Evolutionary conservation across 2,888 invertebrate genomes (phyloP), one percentile per base, ranked within the genome.

Genomic region (Salticus scenicus): DNA sequence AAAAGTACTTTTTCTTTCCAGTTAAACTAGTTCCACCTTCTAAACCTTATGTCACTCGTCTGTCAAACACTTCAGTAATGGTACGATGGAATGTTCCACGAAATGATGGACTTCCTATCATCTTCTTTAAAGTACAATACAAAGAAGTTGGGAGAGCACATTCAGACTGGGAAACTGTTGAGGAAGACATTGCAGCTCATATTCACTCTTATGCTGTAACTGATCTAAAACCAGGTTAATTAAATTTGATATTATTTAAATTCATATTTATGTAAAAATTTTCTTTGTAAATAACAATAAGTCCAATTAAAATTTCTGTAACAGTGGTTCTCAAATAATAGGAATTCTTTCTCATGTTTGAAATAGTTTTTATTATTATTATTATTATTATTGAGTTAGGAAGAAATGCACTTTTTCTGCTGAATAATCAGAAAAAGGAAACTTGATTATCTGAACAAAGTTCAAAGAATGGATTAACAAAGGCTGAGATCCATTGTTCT

Each of bases 11-110:
- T 4, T 10, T 7, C 10, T 37, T 37, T 37, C 37, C 91, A 94
- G 94, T 93, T 75, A 93, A 94, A 30, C 93, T 98, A 94, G 94
- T 97, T 71, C 97, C 97, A 0, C 98, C 98, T 0, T 95, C 95
- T 0, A 94, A 94, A 27, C 98, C 98, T 0, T 95, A 95, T 89
- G 95, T 98, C 57, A 96, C 96, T 0, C 93, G 97, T 30, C 92
- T 97, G 72, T 95, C 96, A 0, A 97, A 98, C 89, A 94, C 96
- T 66, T 96, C 97, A 12, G 98, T 98, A 0, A 97, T 97, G 95
- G 95, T 98, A 14, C 94, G 96, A 37, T 98, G 98, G 98, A 93
- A 93, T 17, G 95, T 97, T 0, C 95, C 96, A 0, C 93, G 93
- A 28, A 96, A 96, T 90, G 94, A 94, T 69, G 97, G 97, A 0